Conservation (phyloP, 2,888 invertebrate species). For the Onchidella celtica region DNA sequence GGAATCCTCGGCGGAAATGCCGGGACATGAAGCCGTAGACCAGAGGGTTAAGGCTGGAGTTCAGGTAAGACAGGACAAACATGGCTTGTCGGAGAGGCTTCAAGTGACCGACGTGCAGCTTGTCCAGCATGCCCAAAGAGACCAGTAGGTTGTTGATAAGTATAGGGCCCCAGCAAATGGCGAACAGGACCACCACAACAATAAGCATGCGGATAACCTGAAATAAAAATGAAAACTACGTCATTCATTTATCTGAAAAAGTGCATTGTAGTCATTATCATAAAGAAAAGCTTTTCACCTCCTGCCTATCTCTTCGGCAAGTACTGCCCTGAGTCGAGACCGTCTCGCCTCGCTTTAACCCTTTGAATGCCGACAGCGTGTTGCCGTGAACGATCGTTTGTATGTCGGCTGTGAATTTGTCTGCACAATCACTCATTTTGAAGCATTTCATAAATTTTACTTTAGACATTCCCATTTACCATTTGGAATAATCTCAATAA, state of each 20-base stretch:
- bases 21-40: constrained; percentile 89
- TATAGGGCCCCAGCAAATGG: constrained; percentile 87
- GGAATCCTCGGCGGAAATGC: constrained; percentile 83
- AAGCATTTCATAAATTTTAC: too few species aligned
- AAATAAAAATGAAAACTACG: constrained; percentile 49
- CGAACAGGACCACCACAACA: constrained; percentile 86
- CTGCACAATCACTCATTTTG: too few species aligned
- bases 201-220: constrained; percentile 88
- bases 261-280: constrained; percentile 5
- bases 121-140: constrained; percentile 83
- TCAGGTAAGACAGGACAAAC: constrained; percentile 86
- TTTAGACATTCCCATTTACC: too few species aligned
- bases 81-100: constrained; percentile 85
- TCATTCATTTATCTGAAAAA: too few species aligned
- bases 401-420: too few species aligned
- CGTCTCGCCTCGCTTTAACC: too few species aligned
- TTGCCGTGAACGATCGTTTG: too few species aligned
- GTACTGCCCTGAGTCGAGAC: too few species aligned
- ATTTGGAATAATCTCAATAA: too few species aligned
- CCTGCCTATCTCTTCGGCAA: too few species aligned
- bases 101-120: constrained; percentile 81
- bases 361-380: too few species aligned
- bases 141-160: constrained; percentile 86
- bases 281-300: neutral
- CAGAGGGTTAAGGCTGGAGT: constrained; percentile 88